A percentile compares a stretch with the other conserved stretches of the same genome.
Evolutionary conservation across 2,797 vertebrate species (phyloP).

Genomic region (Microchirus variegatus): DNA sequence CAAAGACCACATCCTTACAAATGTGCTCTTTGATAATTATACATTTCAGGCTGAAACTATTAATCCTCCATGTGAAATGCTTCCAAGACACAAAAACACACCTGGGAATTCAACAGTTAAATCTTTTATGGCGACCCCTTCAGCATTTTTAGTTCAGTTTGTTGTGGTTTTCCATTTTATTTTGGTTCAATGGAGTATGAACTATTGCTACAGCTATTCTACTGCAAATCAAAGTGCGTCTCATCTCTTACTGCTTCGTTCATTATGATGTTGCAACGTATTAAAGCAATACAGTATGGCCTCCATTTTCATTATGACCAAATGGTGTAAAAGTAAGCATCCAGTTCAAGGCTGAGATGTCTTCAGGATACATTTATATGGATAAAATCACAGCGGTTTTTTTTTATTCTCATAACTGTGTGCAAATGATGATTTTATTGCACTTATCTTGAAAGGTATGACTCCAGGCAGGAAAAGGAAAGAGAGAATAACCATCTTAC

Average conservation of each 20-base stretch:
- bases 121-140: constrained; percentile 5
- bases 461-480: constrained; percentile 33
- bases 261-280: not conserved
- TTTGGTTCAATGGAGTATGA: not conserved
- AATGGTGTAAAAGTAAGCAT: constrained; percentile 7
- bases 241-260: constrained; percentile 1
- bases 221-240: constrained; percentile 1
- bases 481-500: constrained; percentile 53
- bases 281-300: not conserved
- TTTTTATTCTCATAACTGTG: constrained; percentile 21
- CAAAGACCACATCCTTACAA: constrained; percentile 10
- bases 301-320: constrained; percentile 9
- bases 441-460: constrained; percentile 52
- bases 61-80: constrained; percentile 25
- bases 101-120: constrained; percentile 24
- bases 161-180: constrained; percentile 5
- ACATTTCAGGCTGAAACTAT: constrained; percentile 51
- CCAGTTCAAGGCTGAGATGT: constrained; percentile 25
- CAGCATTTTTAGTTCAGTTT: constrained; percentile 7
- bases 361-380: constrained; percentile 25
- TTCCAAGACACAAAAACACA: constrained; percentile 23
- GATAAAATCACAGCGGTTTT: constrained; percentile 30
- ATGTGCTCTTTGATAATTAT: constrained; percentile 49
- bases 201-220: not conserved
- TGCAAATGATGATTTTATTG: constrained; percentile 48